A percentile compares a stretch with the other conserved stretches of the same genome.
phyloP scores from a whole-genome alignment of 2,888 invertebrate genomes.

The Drosophila subquinaria region DNA sequence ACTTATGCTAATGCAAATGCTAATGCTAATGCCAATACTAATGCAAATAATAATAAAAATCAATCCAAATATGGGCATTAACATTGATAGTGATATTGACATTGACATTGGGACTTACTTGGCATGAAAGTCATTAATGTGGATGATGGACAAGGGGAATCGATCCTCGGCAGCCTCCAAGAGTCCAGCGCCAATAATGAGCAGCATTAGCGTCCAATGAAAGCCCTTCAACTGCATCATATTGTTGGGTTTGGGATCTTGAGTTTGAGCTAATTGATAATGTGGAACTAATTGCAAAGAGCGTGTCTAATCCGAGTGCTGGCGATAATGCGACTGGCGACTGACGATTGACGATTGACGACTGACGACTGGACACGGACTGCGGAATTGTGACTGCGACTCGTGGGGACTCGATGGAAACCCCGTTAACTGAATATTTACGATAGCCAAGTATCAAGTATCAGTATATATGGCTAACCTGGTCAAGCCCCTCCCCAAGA shows the following conservation, averaged over 20 bases:
- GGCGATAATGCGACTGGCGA: conserved; percentile 40
- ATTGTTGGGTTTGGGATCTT: neutral
- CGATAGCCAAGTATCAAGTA: conserved; percentile 15
- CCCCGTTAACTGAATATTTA: conserved; percentile 9
- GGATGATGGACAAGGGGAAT: conserved; percentile 84
- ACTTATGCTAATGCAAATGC: neutral
- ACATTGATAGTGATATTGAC: no score
- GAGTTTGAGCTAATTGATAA: neutral
- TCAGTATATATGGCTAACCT: conserved; percentile 15
- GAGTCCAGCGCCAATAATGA: conserved; percentile 1
- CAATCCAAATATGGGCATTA: no score
- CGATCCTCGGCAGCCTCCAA: conserved; percentile 47
- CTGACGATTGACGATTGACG: conserved; percentile 36
- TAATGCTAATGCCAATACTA: neutral
- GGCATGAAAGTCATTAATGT: conserved; percentile 85
- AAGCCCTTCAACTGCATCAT: neutral
- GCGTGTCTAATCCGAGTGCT: conserved; percentile 41
- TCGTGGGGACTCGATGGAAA: neutral
- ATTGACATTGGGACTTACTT: conserved; percentile 68
- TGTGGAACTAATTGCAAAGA: neutral
- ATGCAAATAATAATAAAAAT: neutral
- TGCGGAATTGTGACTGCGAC: neutral
- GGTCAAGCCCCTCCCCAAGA: conserved; percentile 20
- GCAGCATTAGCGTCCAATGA: neutral
- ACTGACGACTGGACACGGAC: conserved; percentile 36